Percentiles rank a stretch among this genome's conserved stretches.
These are phyloP conservation scores for Tipula vernalis DNA, from an alignment of 2,888 invertebrate genomes.

Conservation along the genomic window DNA sequence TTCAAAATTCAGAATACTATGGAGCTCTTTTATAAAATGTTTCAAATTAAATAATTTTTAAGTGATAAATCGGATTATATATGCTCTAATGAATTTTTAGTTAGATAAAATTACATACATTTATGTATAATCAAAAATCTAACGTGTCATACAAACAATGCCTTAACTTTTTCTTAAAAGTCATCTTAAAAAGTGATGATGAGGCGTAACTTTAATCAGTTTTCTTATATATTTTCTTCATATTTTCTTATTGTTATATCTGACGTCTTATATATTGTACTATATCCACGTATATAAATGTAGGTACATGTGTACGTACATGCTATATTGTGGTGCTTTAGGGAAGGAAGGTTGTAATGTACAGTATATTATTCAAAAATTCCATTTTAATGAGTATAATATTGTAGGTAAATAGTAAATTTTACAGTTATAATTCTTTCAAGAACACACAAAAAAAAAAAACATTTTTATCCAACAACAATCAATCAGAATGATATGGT, in stretches of 20 bases:
- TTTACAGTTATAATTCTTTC: not conserved
- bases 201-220: not conserved
- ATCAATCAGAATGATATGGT: not conserved
- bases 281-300: too few species aligned
- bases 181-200: slow-evolving; percentile 4
- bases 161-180: not conserved
- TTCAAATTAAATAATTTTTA: not conserved
- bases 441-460: not conserved
- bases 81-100: not conserved
- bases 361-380: not conserved
- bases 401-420: not conserved
- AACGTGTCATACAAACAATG: not conserved
- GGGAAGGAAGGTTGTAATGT: not conserved
- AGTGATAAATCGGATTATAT: not conserved
- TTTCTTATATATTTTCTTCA: not conserved
- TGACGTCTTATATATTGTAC: not conserved
- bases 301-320: not conserved
- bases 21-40: not conserved
- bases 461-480: not conserved
- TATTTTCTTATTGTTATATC: not conserved
- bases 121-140: not conserved
- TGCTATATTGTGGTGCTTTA: not conserved
- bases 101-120: not conserved
- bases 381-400: not conserved
- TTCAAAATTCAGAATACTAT: not conserved